Evolutionary conservation across 1,140 invertebrate species (phyloP).

Genomic region (Leptinotarsa defecta): DNA sequence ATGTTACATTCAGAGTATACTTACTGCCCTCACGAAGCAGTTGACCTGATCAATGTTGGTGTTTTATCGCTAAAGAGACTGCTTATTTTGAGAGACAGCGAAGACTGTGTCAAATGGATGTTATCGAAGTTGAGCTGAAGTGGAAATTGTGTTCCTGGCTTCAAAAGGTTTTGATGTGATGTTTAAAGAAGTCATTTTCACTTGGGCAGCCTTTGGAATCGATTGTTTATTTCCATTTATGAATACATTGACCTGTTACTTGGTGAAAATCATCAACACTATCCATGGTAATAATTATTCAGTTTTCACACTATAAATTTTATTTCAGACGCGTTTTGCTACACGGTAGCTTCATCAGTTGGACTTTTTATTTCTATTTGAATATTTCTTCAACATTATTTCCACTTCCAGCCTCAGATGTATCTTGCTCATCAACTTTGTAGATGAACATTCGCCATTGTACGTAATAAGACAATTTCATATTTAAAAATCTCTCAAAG

Average conservation of each 20-base stretch:
- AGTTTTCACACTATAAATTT: too few relatives aligned
- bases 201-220: too few relatives aligned
- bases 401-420: not conserved
- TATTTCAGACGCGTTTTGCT: too few relatives aligned
- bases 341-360: too few relatives aligned
- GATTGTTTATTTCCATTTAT: too few relatives aligned
- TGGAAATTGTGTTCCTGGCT: too few relatives aligned
- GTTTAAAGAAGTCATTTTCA: not conserved
- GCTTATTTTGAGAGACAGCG: not conserved
- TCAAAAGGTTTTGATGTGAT: not conserved
- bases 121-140: too few relatives aligned
- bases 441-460: not conserved
- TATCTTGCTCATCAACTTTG: not conserved
- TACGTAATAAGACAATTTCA: constrained; percentile 23
- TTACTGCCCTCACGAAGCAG: constrained; percentile 2
- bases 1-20: not conserved
- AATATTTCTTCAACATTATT: not conserved
- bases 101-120: not conserved
- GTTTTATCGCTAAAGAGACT: not conserved
- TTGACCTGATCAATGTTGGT: constrained; percentile 3
- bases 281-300: too few relatives aligned
- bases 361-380: too few relatives aligned
- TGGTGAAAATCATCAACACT: too few relatives aligned
- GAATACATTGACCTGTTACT: too few relatives aligned
- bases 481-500: constrained; percentile 24